These are phyloP conservation scores for Grallaria varia DNA, from an alignment of 2,113 vertebrate species.

Conservation along the genomic window DNA sequence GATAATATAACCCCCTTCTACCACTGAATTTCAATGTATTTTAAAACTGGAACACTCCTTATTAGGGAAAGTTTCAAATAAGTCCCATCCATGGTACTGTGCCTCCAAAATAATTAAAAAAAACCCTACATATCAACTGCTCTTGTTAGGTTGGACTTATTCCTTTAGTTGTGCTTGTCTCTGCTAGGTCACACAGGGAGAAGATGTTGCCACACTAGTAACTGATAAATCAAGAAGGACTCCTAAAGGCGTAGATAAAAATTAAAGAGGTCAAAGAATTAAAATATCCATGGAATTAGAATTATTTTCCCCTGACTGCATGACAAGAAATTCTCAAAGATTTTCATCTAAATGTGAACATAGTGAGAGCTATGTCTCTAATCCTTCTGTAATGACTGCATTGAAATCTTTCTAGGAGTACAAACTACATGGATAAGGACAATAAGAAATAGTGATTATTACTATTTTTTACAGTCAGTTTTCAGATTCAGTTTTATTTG, in stretches of 20 bases:
- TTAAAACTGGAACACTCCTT: background rate
- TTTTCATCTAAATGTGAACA: background rate
- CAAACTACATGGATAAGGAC: background rate
- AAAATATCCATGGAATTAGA: background rate
- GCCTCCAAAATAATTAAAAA: background rate
- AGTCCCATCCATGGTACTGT: background rate
- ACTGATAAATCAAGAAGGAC: background rate
- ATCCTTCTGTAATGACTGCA: background rate
- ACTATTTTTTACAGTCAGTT: background rate
- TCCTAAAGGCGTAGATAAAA: background rate
- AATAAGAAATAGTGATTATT: background rate
- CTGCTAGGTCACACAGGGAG: background rate
- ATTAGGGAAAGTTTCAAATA: background rate
- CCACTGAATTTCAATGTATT: background rate
- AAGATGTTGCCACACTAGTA: background rate
- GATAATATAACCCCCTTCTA: no score
- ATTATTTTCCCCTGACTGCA: background rate
- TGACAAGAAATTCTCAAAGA: background rate
- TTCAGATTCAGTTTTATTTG: background rate
- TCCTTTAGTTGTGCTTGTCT: background rate
- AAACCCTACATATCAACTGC: background rate
- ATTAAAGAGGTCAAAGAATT: background rate
- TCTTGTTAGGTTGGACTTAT: background rate
- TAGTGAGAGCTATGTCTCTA: background rate
- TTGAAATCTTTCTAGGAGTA: background rate